phyloP scores from a whole-genome alignment of 1,140 invertebrate genomes.

The Trypoxylus dichotomus region DNA sequence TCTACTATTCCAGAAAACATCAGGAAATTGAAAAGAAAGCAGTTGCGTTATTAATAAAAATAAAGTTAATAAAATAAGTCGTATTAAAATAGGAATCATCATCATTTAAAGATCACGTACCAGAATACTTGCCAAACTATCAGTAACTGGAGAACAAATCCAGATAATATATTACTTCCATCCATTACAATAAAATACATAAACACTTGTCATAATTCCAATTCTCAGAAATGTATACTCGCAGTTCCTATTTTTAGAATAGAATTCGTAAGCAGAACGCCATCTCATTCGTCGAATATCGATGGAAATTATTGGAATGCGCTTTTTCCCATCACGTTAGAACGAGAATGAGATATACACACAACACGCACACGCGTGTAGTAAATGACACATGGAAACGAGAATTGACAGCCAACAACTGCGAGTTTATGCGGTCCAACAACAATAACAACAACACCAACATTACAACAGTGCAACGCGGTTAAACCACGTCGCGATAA shows the following conservation, averaged over 20 bases:
- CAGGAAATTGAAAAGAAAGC: too few relatives aligned
- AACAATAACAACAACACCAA: not conserved
- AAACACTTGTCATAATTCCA: not conserved
- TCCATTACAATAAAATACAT: not conserved
- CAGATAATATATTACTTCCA: too few relatives aligned
- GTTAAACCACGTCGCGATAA: not conserved
- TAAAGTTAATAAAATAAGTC: too few relatives aligned
- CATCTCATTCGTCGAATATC: not conserved
- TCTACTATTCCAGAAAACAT: too few relatives aligned
- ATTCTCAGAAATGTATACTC: not conserved
- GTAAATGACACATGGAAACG: not conserved
- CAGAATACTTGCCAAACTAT: too few relatives aligned
- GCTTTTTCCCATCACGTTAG: not conserved
- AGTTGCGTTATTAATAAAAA: too few relatives aligned
- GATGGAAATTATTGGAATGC: not conserved
- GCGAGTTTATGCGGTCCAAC: not conserved
- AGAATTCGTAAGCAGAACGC: not conserved
- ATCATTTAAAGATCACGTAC: too few relatives aligned
- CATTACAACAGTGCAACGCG: not conserved
- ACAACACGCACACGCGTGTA: not conserved
- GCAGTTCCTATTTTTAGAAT: not conserved
- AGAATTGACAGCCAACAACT: not conserved
- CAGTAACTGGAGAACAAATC: too few relatives aligned
- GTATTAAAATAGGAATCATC: too few relatives aligned
- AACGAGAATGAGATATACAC: too few relatives aligned